These are phyloP conservation scores for Fragum fragum DNA, from an alignment of 2,888 invertebrate species.

Conservation along the genomic window DNA sequence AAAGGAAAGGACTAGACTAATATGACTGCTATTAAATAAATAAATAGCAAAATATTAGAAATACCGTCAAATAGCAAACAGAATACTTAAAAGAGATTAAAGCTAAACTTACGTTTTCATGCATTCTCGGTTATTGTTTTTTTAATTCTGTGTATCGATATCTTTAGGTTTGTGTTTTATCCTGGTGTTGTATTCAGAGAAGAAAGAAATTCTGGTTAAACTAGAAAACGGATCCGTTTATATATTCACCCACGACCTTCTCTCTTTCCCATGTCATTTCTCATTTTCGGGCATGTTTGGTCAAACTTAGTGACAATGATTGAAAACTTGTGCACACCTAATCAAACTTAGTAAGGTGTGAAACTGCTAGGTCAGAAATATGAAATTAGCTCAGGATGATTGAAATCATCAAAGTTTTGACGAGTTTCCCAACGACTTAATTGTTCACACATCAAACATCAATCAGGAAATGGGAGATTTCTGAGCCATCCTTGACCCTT, in stretches of 20 bases:
- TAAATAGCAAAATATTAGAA: no score
- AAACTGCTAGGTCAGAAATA: not conserved
- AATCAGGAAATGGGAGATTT: no score
- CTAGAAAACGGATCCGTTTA: not conserved
- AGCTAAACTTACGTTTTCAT: conserved; percentile 52
- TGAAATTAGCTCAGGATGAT: conserved; percentile 48
- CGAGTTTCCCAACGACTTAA: conserved; percentile 19
- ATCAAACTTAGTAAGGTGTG: conserved; percentile 1
- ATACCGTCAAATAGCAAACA: no score
- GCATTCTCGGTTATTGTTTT: conserved; percentile 23
- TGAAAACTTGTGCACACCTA: conserved; percentile 20
- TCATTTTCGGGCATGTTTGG: conserved; percentile 19
- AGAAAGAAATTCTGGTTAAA: no score
- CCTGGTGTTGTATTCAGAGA: no score
- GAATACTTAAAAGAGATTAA: no score
- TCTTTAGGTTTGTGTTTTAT: no score
- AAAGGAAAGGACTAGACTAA: no score
- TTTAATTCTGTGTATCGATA: no score
- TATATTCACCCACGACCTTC: not conserved
- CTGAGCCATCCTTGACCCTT: not conserved
- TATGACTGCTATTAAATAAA: no score
- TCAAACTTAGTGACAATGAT: conserved; percentile 26
- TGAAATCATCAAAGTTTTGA: conserved; percentile 22
- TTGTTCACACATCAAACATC: conserved; percentile 47
- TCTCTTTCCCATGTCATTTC: not conserved